Percentiles rank a stretch among this genome's conserved stretches.
These are phyloP conservation scores for Drosophila picticornis DNA, from an alignment of 2,888 invertebrate species.

Conservation along the genomic window DNA sequence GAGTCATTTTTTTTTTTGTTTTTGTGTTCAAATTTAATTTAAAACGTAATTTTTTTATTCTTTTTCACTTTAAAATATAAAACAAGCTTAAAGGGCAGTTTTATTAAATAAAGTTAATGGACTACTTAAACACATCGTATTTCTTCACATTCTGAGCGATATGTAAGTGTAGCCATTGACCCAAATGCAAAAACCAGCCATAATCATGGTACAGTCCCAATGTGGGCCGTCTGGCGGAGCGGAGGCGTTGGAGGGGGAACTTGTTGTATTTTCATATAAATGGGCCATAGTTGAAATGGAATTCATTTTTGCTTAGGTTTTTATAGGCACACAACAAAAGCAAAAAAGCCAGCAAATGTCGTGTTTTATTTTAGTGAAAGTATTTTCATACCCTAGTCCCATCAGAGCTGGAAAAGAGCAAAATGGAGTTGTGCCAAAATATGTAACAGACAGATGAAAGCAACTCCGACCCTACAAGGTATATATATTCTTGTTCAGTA, in stretches of 20 bases:
- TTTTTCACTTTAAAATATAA: background rate
- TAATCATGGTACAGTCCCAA: conserved; percentile 13
- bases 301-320: conserved; percentile 42
- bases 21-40: background rate
- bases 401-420: background rate
- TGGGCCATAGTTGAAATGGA: conserved; percentile 48
- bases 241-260: background rate
- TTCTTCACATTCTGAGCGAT: background rate
- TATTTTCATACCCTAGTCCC: background rate
- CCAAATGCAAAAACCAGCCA: conserved; percentile 44
- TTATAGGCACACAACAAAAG: conserved; percentile 31
- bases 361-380: conserved; percentile 8
- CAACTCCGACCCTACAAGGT: background rate
- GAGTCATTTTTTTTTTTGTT: no score
- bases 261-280: conserved; percentile 57
- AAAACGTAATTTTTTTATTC: background rate
- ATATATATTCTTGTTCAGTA: background rate
- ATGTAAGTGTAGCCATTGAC: conserved; percentile 38
- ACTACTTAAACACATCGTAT: background rate
- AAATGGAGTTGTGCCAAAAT: background rate
- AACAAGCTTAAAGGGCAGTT: background rate
- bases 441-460: background rate
- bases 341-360: conserved; percentile 11
- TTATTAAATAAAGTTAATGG: background rate
- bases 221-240: conserved; percentile 6